Percentiles rank a stretch among this genome's conserved stretches.
These are phyloP conservation scores for Neoascia interrupta DNA, from an alignment of 2,888 invertebrate species.

Conservation along the genomic window DNA sequence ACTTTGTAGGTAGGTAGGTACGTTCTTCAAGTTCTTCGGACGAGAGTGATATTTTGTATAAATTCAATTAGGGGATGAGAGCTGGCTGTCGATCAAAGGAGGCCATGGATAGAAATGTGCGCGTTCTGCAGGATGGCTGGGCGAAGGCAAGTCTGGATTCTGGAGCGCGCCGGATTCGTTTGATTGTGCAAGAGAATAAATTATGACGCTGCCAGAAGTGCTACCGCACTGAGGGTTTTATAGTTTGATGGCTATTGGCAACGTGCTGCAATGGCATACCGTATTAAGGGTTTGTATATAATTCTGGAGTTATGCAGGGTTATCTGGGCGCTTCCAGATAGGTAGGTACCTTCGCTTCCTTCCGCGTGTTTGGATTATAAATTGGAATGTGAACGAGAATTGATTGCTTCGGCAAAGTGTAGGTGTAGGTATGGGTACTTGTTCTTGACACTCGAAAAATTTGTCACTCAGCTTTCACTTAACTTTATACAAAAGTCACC, in stretches of 20 bases:
- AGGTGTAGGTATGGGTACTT: too few relatives aligned
- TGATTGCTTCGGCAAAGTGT: conserved; percentile 22
- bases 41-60: conserved; percentile 22
- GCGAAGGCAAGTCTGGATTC: not conserved
- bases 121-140: not conserved
- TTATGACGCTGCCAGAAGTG: conserved; percentile 4
- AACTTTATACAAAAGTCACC: too few relatives aligned
- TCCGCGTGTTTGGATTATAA: conserved; percentile 1
- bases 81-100: not conserved
- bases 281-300: conserved; percentile 2
- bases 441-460: too few relatives aligned
- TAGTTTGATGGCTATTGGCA: conserved; percentile 17
- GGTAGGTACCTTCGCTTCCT: too few relatives aligned
- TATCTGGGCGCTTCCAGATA: too few relatives aligned
- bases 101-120: too few relatives aligned
- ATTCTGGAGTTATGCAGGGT: too few relatives aligned
- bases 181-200: conserved; percentile 25
- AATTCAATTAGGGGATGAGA: conserved; percentile 23
- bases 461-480: too few relatives aligned
- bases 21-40: conserved; percentile 8
- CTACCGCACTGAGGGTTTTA: conserved; percentile 17
- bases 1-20: conserved; percentile 1
- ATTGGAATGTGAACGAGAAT: conserved; percentile 26
- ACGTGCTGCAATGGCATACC: not conserved
- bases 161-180: not conserved